Base-by-base conservation (phyloP, 2,888 invertebrate genomes). In the Steinernema carpocapsae region DNA sequence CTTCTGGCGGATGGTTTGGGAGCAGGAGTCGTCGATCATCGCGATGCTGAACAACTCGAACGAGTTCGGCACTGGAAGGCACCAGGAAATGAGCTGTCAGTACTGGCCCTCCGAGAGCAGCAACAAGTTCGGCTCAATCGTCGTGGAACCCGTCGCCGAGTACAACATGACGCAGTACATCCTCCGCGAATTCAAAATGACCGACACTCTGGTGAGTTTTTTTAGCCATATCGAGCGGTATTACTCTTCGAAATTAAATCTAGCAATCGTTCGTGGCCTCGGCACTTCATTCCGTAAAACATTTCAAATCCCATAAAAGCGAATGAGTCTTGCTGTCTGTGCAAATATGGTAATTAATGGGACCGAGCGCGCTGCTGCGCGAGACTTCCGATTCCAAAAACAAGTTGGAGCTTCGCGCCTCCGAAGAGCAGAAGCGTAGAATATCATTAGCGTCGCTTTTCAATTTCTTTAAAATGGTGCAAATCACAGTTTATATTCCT, bases 101-200 rank as follows among this genome's bases (percentile, higher is more conserved):
- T 99, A 99, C 89, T 99, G 99, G 99, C 99, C 99, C 0, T 94
- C 94, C 85, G 97, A 97, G 88, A 56, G 32, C 22, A 81, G 78
- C 64, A 64, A 26, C 37, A 64, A 64, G 32, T 64, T 64, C 64
- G 64, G 64, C 7, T 64, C 64, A 32, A 64, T 64, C 17, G 97
- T 97, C 64, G 97, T 99, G 26, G 99, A 99, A 89, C 97, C 97
- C 14, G 97, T 97, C 86, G 96, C 97, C 6, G 99, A 99, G 89
- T 99, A 99, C 89, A 97, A 97, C 89, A 97, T 99, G 97, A 96
- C 97, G 42, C 95, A 96, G 89, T 99, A 99, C 89, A 95, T 97
- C 88, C 91, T 99, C 87, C 91, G 99, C 84, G 99, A 99, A 90
- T 99, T 99, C 90, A 97, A 99, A 82, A 88, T 99, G 74, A 97